These are phyloP conservation scores for Oreohelix idahoensis DNA, from an alignment of 1,140 invertebrate species.

Conservation along the genomic window DNA sequence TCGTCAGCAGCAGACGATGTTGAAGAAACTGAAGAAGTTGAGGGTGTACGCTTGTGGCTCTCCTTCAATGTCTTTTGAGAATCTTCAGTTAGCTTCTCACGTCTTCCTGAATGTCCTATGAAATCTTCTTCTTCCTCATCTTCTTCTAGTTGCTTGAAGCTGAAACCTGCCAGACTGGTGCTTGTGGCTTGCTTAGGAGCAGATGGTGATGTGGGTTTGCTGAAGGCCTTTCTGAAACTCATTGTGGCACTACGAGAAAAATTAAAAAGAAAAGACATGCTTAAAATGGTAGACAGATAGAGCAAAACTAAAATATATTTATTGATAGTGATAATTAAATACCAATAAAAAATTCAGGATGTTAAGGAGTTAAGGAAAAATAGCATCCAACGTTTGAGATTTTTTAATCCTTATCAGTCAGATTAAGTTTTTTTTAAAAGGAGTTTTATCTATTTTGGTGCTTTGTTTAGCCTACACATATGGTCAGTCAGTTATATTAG, in stretches of 20 bases:
- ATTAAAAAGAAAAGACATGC: neutral
- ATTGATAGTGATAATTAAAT: neutral
- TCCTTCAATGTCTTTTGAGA: slow-evolving; percentile 2
- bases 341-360: too few relatives aligned
- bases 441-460: too few relatives aligned
- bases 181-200: slow-evolving; percentile 13
- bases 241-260: slow-evolving; percentile 39
- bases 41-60: neutral
- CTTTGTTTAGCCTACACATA: too few relatives aligned
- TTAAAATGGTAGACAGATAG: too few relatives aligned
- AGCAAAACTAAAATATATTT: neutral
- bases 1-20: slow-evolving; percentile 4
- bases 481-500: too few relatives aligned
- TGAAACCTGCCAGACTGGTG: slow-evolving; percentile 46
- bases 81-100: slow-evolving; percentile 54
- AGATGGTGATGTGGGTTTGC: slow-evolving; percentile 30
- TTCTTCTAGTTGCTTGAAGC: slow-evolving; percentile 65
- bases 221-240: slow-evolving; percentile 50
- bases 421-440: too few relatives aligned
- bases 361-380: too few relatives aligned
- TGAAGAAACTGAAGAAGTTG: slow-evolving; percentile 4
- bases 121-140: slow-evolving; percentile 66
- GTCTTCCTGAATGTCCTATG: slow-evolving; percentile 56
- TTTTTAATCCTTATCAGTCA: too few relatives aligned
- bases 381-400: too few relatives aligned